These are phyloP conservation scores for Rhyacichthys aspro DNA, from an alignment of 2,797 vertebrate genomes.

Conservation along the genomic window DNA sequence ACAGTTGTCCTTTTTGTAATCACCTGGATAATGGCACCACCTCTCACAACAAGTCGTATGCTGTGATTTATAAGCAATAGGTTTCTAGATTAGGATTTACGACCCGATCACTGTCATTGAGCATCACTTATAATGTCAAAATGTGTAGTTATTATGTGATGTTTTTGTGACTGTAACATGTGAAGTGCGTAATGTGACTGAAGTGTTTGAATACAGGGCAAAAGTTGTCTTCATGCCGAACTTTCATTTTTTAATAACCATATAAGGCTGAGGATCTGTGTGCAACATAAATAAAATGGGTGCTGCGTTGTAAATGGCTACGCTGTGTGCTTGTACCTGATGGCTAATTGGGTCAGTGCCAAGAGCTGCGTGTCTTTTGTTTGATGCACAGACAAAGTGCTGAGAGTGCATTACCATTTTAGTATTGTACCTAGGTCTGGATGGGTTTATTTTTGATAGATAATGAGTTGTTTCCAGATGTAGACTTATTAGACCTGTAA, in stretches of 20 bases:
- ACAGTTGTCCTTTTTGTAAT: conserved; percentile 1
- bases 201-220: conserved; percentile 1
- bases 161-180: conserved; percentile 16
- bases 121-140: conserved; percentile 10
- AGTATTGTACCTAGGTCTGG: conserved; percentile 41
- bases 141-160: conserved; percentile 4
- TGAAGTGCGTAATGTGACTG: conserved; percentile 18
- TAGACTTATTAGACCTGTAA: conserved; percentile 71
- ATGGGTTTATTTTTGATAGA: conserved; percentile 57
- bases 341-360: conserved; percentile 65
- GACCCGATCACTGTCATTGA: conserved; percentile 7
- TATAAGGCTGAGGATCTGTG: conserved; percentile 10
- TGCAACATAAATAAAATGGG: conserved; percentile 19
- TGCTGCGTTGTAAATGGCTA: conserved; percentile 29
- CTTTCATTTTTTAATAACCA: conserved; percentile 20
- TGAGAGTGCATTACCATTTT: conserved; percentile 53
- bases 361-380: conserved; percentile 48
- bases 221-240: conserved; percentile 9
- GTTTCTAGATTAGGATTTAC: neutral
- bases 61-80: conserved; percentile 9
- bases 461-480: conserved; percentile 65
- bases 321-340: conserved; percentile 40
- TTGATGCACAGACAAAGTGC: conserved; percentile 62
- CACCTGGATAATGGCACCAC: conserved; percentile 1
- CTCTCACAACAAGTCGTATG: neutral